Evolutionary conservation across 1,140 invertebrate species (phyloP).

Genomic region (Hyposmocoma kahamanoa): DNA sequence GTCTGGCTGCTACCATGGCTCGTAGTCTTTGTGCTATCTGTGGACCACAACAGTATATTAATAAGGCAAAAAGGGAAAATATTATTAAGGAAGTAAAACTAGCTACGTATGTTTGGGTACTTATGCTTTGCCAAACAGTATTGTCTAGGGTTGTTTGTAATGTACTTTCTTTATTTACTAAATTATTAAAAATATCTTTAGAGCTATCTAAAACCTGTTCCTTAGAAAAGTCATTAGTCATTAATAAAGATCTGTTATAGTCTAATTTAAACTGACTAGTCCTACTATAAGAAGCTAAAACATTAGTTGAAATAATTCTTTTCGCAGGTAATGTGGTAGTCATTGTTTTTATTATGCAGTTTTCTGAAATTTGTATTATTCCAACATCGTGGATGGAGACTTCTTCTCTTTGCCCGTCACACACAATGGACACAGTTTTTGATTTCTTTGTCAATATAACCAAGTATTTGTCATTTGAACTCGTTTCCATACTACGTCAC

Average conservation of each 20-base stretch:
- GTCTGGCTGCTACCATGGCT: background rate
- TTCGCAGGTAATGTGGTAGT: conserved; percentile 3
- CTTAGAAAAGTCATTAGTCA: background rate
- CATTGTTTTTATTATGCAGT: conserved; percentile 9
- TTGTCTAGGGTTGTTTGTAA: conserved; percentile 8
- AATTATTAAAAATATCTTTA: conserved; percentile 3
- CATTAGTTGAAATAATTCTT: conserved; percentile 3
- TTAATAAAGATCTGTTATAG: background rate
- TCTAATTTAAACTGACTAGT: background rate
- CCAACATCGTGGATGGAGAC: conserved; percentile 4
- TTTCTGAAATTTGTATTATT: conserved; percentile 5
- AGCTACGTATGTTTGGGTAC: conserved; percentile 6
- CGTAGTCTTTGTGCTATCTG: background rate
- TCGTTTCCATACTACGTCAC: conserved; percentile 9
- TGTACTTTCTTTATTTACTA: background rate
- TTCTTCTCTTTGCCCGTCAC: conserved; percentile 8
- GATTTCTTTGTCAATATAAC: conserved; percentile 6
- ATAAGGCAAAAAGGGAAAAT: background rate
- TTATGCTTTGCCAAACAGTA: conserved; percentile 2
- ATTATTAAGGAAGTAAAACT: conserved; percentile 3
- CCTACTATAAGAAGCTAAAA: conserved; percentile 6
- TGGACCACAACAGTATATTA: conserved; percentile 6
- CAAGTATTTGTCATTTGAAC: conserved; percentile 9
- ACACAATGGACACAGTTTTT: conserved; percentile 6
- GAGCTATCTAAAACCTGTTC: conserved; percentile 4